Conservation (phyloP, 2,113 vertebrate genomes). For the Callocephalon fimbriatum region DNA sequence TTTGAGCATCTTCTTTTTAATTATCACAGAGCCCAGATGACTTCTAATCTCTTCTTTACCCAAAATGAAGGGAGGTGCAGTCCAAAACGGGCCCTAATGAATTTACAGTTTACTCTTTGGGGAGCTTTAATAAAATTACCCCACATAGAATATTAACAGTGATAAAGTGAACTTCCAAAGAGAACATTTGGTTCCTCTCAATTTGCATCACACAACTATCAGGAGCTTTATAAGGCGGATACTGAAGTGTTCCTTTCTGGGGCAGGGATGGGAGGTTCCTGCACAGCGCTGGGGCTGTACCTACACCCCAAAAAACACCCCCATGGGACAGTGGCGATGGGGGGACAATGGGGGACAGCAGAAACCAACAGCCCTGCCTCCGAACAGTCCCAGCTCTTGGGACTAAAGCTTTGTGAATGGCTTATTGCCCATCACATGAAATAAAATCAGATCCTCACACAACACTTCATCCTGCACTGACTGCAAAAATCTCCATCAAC, state of each 20-base stretch:
- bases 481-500: background rate
- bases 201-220: background rate
- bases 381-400: background rate
- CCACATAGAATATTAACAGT: conserved; percentile 40
- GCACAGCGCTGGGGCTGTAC: fast-evolving
- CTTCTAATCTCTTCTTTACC: conserved; percentile 76
- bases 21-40: conserved; percentile 82
- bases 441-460: background rate
- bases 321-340: fast-evolving
- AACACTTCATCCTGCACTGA: background rate
- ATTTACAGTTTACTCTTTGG: conserved; percentile 73
- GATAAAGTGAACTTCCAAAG: conserved; percentile 63
- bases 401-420: fast-evolving
- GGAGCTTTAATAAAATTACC: conserved; percentile 74
- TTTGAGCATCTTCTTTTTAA: conserved; percentile 87
- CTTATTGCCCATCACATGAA: background rate
- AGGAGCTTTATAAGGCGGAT: background rate
- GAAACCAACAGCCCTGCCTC: fast-evolving
- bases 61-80: conserved; percentile 42
- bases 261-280: background rate
- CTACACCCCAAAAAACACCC: background rate
- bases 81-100: conserved; percentile 68
- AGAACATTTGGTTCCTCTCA: conserved; percentile 68
- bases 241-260: background rate
- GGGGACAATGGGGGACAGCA: background rate